Base-by-base conservation (phyloP, 1,140 invertebrate species). In the Drosophila nasuta region DNA sequence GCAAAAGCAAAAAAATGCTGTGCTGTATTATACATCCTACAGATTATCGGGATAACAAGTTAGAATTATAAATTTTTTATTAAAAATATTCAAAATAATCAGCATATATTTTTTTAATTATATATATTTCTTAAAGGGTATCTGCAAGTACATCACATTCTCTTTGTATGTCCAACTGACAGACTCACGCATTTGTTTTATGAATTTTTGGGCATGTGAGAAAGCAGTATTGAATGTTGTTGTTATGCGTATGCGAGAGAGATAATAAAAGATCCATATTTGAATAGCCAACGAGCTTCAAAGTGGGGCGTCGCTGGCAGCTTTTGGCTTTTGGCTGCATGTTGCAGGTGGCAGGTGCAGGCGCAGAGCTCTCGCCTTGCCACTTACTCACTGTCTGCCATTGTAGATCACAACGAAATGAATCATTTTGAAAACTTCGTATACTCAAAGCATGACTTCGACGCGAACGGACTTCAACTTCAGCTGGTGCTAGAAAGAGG, bases 321-420 rank as follows among this genome's bases (percentile, higher is more conserved):
- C 49, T 13, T 52, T 52, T 48, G 35, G 35, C 8, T 33, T 5
- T 33, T 5, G 5, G 33, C 33, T 38, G 35, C 35, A 38, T 38
- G 30, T 65, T 56, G 52, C 20, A 45, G 75, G 71, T 81, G 83
- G 80, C 78, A 72, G 48, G 35, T 43, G 38, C 33, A 30, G 17
- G 28, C 38, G 28, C 56, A 11, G 13, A 25, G 38, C 30, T n/a
- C 76, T 41, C 49, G 5, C 5, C 25, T 28, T 49, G 59, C 75
- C 46, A 58, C 63, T 66, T 58, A 66, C 63, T 66, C 64, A 59
- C 33, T 66, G 69, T 51, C 52, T 68, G 68, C 57, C 79, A 87
- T 62, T 65, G 79, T 77, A 79, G 86, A 87, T 87, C 85, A 83
- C 60, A 74, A 77, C 58, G 59, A 83, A 88, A 77, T 88, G 83